Evolutionary conservation across 1,140 invertebrate species (phyloP), one percentile per base, ranked within the genome.

Genomic region (Helicoverpa zea): DNA sequence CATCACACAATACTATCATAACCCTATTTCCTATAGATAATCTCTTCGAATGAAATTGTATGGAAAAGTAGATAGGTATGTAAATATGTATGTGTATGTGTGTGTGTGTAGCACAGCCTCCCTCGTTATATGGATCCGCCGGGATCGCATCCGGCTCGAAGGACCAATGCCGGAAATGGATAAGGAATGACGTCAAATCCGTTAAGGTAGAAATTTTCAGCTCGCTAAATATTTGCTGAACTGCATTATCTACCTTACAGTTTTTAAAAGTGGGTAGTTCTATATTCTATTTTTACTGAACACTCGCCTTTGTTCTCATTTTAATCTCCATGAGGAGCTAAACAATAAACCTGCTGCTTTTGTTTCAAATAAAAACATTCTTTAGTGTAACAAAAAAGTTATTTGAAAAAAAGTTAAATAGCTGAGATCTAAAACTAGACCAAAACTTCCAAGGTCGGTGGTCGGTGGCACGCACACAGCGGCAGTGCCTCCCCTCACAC

Each of bases 391-490:
- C 47, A 52, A 64, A 52, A 64, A 77, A 77, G 61, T 78, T 79
- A 13, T 47, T 56, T 23, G 10, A 29, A 52, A 52, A n/a, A 70
- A 64, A 66, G 23, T 63, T 77, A 77, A 77, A 52, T 61, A 56
- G 52, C 52, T 23, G 84, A 88, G 86, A 75, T 82, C 85, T 86
- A 83, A 86, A 92, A 90, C 88, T 93, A 90, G 92, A 92, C 89
- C 90, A 87, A 89, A 92, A 91, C 87, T 94, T 86, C 88, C 93
- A 94, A 94, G 93, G 93, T 94, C 92, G 89, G 68, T 83, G 72
- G 80, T 66, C 82, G 87, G 81, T 77, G 85, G 74, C 86, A 89
- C 89, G 43, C 89, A 88, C 89, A 87, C 87, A 83, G 83, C 68
- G 61, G 12, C 30, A 81, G 81, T 82, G 76, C 89, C 88, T 82